Evolutionary conservation across 1,140 invertebrate species (phyloP).

Genomic region (Alviniconcha marisindica): DNA sequence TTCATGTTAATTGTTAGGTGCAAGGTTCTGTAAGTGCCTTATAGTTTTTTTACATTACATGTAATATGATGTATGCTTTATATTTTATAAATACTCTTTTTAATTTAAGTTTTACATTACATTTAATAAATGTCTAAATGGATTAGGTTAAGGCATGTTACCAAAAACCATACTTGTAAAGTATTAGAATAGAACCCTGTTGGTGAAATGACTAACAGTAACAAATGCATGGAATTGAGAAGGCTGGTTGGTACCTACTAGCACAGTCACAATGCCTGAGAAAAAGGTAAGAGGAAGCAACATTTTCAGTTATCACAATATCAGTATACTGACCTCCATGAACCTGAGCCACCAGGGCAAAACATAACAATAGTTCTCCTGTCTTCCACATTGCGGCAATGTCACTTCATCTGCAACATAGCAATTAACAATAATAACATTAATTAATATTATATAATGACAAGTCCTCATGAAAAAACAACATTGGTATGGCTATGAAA

Average conservation of each 20-base stretch:
- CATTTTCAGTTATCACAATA: background rate
- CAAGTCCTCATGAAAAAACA: background rate
- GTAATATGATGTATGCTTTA: too few species aligned
- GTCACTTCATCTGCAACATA: background rate
- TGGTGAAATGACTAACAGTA: background rate
- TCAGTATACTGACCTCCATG: background rate
- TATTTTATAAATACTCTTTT: too few species aligned
- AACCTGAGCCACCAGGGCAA: conserved; percentile 20
- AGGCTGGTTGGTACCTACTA: too few species aligned
- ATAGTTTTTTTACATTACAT: too few species aligned
- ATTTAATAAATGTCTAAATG: too few species aligned
- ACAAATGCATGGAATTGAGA: background rate
- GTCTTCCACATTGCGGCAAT: background rate
- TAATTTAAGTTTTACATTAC: too few species aligned
- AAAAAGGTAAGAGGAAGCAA: background rate
- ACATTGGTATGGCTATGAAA: background rate
- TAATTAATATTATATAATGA: background rate
- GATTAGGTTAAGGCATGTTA: too few species aligned
- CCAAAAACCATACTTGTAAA: background rate
- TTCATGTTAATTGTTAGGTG: too few species aligned
- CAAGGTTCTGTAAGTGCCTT: too few species aligned
- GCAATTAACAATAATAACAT: background rate
- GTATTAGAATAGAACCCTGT: background rate
- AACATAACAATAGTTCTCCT: background rate
- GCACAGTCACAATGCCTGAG: background rate